These are phyloP conservation scores for Garrulus glandarius DNA, from an alignment of 2,797 vertebrate species.

Conservation along the genomic window DNA sequence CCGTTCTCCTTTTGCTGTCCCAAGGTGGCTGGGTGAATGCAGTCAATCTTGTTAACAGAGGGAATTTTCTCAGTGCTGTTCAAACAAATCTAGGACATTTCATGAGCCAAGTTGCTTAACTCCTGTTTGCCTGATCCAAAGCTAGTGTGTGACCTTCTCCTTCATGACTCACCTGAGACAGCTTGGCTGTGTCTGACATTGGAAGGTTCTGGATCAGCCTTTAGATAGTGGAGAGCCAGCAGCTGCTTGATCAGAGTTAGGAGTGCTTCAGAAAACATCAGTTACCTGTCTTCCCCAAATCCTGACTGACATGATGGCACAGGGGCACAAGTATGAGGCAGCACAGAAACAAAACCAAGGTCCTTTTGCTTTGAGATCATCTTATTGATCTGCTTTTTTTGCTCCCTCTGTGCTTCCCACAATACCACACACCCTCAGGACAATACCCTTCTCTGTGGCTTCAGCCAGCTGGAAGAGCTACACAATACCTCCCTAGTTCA, in stretches of 20 bases:
- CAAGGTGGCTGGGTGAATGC: not conserved
- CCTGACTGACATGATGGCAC: not conserved
- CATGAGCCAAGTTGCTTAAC: not conserved
- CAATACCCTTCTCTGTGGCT: not conserved
- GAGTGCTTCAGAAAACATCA: not conserved
- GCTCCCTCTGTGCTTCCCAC: not conserved
- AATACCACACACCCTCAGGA: no score
- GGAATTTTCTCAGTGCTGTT: not conserved
- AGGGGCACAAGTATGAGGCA: not conserved
- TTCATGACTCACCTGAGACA: not conserved
- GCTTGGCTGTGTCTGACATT: rapidly evolving
- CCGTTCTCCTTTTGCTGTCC: not conserved
- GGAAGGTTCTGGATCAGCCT: not conserved
- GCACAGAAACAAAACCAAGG: not conserved
- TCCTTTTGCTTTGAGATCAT: not conserved
- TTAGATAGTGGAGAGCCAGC: not conserved
- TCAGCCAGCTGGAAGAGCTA: not conserved
- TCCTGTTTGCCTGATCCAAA: not conserved
- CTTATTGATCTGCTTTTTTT: not conserved
- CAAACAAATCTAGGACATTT: not conserved
- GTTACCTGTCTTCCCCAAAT: not conserved
- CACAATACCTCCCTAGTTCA: not conserved
- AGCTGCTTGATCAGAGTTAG: not conserved
- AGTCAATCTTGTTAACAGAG: not conserved
- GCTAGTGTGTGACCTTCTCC: not conserved